Evolutionary conservation across 2,113 vertebrate genomes (phyloP).

Genomic region (Paraplagusia blochii): DNA sequence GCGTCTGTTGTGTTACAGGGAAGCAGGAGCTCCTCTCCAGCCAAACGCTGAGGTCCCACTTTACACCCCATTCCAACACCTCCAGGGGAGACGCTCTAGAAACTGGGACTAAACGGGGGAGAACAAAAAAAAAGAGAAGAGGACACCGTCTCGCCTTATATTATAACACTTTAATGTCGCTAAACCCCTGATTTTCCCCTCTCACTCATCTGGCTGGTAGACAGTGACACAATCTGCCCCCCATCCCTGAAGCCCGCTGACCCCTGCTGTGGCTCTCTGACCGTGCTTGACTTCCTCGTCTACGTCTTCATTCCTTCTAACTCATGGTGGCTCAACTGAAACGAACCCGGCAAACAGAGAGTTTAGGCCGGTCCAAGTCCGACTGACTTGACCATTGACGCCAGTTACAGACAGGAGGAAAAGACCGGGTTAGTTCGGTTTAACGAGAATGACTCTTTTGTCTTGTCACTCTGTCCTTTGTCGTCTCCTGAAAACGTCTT

Average conservation of each 20-base stretch:
- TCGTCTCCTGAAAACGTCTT: constrained; percentile 13
- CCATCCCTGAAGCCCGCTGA: constrained; percentile 40
- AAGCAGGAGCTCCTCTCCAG: constrained; percentile 89
- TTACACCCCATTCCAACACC: constrained; percentile 45
- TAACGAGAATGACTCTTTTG: constrained; percentile 41
- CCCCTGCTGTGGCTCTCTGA: constrained; percentile 23
- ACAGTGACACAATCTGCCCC: constrained; percentile 66
- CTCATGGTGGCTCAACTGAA: constrained; percentile 28
- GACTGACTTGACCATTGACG: constrained; percentile 44
- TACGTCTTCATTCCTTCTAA: constrained; percentile 31
- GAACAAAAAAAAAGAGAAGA: constrained; percentile 27
- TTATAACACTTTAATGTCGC: constrained; percentile 63
- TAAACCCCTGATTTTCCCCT: constrained; percentile 37
- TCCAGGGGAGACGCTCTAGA: constrained; percentile 39
- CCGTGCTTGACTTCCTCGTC: constrained; percentile 41
- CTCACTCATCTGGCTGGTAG: constrained; percentile 51
- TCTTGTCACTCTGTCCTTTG: constrained; percentile 45
- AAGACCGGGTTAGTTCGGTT: constrained; percentile 33
- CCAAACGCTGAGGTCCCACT: constrained; percentile 84
- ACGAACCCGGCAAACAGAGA: constrained; percentile 27
- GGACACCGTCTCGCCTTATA: constrained; percentile 35
- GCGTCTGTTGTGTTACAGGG: constrained; percentile 76
- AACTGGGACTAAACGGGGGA: constrained; percentile 33
- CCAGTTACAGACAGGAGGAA: constrained; percentile 15
- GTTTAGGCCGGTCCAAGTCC: constrained; percentile 46